Evolutionary conservation across 2,113 vertebrate species (phyloP).

Genomic region (Heptranchias perlo): DNA sequence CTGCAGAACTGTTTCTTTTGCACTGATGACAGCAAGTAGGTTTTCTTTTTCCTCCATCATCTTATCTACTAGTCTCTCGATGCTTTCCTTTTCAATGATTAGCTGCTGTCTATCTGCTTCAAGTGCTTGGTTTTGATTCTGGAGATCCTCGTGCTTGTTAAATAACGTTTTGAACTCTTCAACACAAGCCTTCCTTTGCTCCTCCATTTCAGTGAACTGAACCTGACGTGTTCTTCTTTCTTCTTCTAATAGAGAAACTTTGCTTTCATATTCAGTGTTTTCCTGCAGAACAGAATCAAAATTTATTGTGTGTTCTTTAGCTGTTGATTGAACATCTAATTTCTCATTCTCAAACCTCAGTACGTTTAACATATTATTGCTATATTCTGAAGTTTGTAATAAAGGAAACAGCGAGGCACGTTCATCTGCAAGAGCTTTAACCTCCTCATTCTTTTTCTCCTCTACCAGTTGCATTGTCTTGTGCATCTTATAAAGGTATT

Average conservation of each 20-base stretch:
- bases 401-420: conserved; percentile 46
- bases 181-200: conserved; percentile 46
- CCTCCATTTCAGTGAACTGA: conserved; percentile 50
- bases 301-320: conserved; percentile 46
- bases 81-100: conserved; percentile 49
- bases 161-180: conserved; percentile 52
- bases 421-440: conserved; percentile 43
- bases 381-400: conserved; percentile 49
- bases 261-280: conserved; percentile 44
- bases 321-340: conserved; percentile 42
- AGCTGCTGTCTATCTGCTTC: conserved; percentile 50
- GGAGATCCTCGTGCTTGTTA: conserved; percentile 51
- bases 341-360: conserved; percentile 47
- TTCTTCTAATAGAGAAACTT: conserved; percentile 46
- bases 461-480: conserved; percentile 31
- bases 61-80: conserved; percentile 43
- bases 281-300: conserved; percentile 48
- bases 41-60: conserved; percentile 48
- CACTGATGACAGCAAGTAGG: conserved; percentile 40
- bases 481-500: conserved; percentile 35
- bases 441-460: conserved; percentile 42
- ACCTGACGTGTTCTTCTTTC: conserved; percentile 50
- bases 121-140: conserved; percentile 48
- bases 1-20: conserved; percentile 42
- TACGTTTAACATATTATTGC: conserved; percentile 43